These are phyloP conservation scores for Sebastes taczanowskii DNA, from an alignment of 2,797 vertebrate genomes.

Conservation along the genomic window DNA sequence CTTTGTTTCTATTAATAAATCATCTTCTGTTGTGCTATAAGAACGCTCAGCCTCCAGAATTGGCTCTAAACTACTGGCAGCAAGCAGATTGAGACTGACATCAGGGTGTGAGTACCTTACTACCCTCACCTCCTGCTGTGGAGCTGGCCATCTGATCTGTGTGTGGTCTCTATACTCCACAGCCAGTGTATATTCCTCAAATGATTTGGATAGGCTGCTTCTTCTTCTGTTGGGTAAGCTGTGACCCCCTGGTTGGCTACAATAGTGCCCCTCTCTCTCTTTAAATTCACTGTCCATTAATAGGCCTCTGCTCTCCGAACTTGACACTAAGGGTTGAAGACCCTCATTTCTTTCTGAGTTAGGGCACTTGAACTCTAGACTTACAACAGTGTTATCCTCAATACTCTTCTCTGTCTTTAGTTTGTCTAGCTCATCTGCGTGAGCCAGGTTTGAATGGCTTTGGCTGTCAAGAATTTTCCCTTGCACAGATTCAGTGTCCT, in stretches of 20 bases:
- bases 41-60: slow-evolving; percentile 64
- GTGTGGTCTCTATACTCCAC: slow-evolving; percentile 11
- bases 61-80: slow-evolving; percentile 64
- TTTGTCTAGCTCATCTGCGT: slow-evolving; percentile 23
- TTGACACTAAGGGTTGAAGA: background rate
- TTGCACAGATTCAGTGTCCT: slow-evolving; percentile 31
- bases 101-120: slow-evolving; percentile 38
- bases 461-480: slow-evolving; percentile 7
- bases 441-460: slow-evolving; percentile 8
- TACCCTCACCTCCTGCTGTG: slow-evolving; percentile 32
- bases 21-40: slow-evolving; percentile 11
- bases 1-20: slow-evolving; percentile 10
- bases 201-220: background rate
- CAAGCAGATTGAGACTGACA: slow-evolving; percentile 29
- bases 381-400: background rate
- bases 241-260: background rate
- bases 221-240: background rate
- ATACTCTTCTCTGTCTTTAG: background rate
- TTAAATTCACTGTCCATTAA: slow-evolving; percentile 22
- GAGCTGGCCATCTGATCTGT: background rate
- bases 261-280: background rate
- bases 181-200: slow-evolving; percentile 11
- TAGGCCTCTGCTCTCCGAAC: slow-evolving; percentile 28
- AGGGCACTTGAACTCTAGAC: background rate
- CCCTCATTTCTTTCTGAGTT: slow-evolving; percentile 12